Evolutionary conservation across 2,113 vertebrate genomes (phyloP), one percentile per base, ranked within the genome.

Genomic region (Rattus rattus): DNA sequence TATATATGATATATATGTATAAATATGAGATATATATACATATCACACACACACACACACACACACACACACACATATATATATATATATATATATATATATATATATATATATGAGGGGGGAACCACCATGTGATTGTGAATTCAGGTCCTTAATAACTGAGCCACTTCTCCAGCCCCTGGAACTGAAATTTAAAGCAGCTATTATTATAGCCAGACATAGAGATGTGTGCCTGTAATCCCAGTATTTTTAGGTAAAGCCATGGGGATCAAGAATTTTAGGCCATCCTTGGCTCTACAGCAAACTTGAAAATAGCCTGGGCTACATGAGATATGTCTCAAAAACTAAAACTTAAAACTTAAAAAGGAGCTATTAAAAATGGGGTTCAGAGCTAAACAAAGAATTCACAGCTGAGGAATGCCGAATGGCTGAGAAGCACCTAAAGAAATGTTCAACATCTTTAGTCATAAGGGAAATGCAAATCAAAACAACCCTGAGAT

Each of bases 161-260:
- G 79, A 83, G 54, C 79, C 20, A n/a, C 39, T 19, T 81, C 54
- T 81, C 33, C 1, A 80, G 49, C 49, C 49, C 49, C 97, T 97
- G 69, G 36, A 90, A 96, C 97, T 98, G 39, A 43, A 84, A 16
- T 84, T 84, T 84, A 84, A 84, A 84, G 26, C 54, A 84, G n/a
- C n/a, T 63, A 14, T 63, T 63, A 14, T 63, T 43, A 84, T 3
- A 84, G 54, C 22, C n/a, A 39, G 56, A 6, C n/a, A 39, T 39
- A 59, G 11, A 61, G 59, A 39, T 63, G 6, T 56, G 17, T 43
- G 59, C n/a, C 14, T 63, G 24, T 63, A 26, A 84, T 17, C 12
- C 24, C 59, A 84, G 24, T 22, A 47, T 56, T 61, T 36, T n/a
- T 81, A 59, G 33, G 5, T 59, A 20, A 81, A 84, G 17, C 5